A percentile compares a stretch with the other conserved stretches of the same genome.
These are phyloP conservation scores for Torymus aiolomorphi DNA, from an alignment of 2,888 invertebrate genomes.

Conservation along the genomic window DNA sequence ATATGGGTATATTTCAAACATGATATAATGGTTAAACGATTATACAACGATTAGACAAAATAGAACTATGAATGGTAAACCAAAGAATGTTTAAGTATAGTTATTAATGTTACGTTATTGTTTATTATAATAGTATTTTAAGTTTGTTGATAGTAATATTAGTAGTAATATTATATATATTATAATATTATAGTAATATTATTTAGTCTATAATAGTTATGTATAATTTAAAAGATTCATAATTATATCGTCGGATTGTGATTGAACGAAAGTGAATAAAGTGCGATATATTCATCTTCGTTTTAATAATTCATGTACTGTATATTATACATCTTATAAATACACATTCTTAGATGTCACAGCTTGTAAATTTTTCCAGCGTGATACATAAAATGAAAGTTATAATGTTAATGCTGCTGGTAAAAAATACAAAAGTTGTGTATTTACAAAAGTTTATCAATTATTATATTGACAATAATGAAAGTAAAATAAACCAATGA, in stretches of 20 bases:
- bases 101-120: conserved; percentile 20
- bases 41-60: not conserved
- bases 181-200: not conserved
- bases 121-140: conserved; percentile 31
- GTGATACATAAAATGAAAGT: conserved; percentile 20
- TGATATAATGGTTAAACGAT: too few species aligned
- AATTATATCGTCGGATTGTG: conserved; percentile 35
- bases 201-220: not conserved
- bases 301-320: conserved; percentile 37
- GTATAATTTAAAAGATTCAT: conserved; percentile 17
- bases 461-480: conserved; percentile 72
- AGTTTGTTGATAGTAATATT: conserved; percentile 33
- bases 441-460: conserved; percentile 64
- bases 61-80: conserved; percentile 20
- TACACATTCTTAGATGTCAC: conserved; percentile 40
- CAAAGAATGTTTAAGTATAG: not conserved
- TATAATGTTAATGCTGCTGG: conserved; percentile 35
- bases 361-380: conserved; percentile 46
- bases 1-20: conserved; percentile 3
- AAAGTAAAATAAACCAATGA: conserved; percentile 62
- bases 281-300: conserved; percentile 29
- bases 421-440: conserved; percentile 38
- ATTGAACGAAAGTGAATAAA: conserved; percentile 38
- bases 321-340: conserved; percentile 39
- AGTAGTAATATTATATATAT: too few species aligned